These are phyloP conservation scores for Ciconia nigra DNA, from an alignment of 2,797 vertebrate genomes.

Conservation along the genomic window DNA sequence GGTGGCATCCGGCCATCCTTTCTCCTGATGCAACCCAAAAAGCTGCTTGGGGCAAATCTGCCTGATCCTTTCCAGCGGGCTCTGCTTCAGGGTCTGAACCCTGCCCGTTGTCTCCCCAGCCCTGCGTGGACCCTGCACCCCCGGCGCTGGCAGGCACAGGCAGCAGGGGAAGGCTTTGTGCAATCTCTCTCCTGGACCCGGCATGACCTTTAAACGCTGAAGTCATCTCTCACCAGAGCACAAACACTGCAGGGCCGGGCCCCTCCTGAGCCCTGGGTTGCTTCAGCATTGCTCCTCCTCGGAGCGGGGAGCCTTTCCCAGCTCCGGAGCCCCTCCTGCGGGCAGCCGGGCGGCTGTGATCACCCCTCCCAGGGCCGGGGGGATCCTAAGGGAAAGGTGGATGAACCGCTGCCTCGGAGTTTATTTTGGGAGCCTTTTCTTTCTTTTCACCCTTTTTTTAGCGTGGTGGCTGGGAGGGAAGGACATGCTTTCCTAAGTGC, in stretches of 20 bases:
- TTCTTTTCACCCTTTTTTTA: neutral
- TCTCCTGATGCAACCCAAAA: neutral
- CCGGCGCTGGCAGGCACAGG: neutral
- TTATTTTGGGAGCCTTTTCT: neutral
- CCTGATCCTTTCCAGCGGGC: neutral
- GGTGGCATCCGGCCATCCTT: neutral
- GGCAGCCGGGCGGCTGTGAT: neutral
- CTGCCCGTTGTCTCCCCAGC: neutral
- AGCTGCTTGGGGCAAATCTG: neutral
- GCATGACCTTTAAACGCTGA: slow-evolving; percentile 57
- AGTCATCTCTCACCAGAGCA: slow-evolving; percentile 34
- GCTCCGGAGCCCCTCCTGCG: neutral
- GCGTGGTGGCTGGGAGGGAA: neutral
- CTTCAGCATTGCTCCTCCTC: neutral
- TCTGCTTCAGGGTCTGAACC: neutral
- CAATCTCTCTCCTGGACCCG: neutral
- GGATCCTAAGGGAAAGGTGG: neutral
- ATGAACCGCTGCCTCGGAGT: neutral
- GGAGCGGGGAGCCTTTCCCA: neutral
- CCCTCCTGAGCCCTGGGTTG: neutral
- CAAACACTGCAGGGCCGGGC: neutral
- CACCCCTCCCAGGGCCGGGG: neutral
- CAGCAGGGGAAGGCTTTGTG: slow-evolving; percentile 4
- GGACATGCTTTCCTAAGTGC: neutral
- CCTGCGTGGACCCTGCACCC: neutral